A percentile compares a stretch with the other conserved stretches of the same genome.
Evolutionary conservation across 2,113 vertebrate species (phyloP).

Genomic region (Mesoclemmys tuberculata): DNA sequence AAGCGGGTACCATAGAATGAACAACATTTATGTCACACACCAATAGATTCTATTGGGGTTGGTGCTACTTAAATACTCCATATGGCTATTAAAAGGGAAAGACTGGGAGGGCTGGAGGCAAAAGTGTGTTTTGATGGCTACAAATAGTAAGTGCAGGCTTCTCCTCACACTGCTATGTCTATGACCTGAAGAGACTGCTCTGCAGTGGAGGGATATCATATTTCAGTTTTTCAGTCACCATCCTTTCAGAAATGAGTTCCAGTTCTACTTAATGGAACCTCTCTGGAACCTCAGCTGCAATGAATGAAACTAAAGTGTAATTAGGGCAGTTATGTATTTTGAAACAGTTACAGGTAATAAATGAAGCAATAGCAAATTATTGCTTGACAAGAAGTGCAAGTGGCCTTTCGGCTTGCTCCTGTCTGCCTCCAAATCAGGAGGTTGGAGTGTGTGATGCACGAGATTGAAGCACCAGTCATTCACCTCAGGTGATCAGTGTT

Average conservation of each 20-base stretch:
- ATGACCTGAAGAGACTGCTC: constrained; percentile 13
- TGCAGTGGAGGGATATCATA: not conserved
- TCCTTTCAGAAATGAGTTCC: not conserved
- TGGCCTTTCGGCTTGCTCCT: accelerated
- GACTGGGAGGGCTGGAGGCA: not conserved
- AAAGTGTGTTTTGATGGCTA: not conserved
- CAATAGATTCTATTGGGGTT: not conserved
- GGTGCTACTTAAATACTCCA: not conserved
- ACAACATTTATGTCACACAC: not conserved
- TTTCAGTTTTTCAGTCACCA: not conserved
- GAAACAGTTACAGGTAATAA: constrained; percentile 2
- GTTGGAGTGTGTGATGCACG: not conserved
- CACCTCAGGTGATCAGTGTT: not conserved
- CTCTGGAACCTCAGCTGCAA: constrained; percentile 8
- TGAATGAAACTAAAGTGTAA: not conserved
- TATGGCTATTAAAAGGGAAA: not conserved
- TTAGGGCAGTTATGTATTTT: not conserved
- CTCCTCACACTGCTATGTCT: constrained; percentile 18
- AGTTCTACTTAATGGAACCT: not conserved
- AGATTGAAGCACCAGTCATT: not conserved
- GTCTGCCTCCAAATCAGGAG: not conserved
- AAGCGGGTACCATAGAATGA: not conserved
- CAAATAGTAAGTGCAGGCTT: not conserved
- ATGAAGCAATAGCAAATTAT: accelerated
- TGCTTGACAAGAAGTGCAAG: not conserved